Evolutionary conservation across 2,113 vertebrate species (phyloP).

Genomic region (Embiotoca jacksoni): DNA sequence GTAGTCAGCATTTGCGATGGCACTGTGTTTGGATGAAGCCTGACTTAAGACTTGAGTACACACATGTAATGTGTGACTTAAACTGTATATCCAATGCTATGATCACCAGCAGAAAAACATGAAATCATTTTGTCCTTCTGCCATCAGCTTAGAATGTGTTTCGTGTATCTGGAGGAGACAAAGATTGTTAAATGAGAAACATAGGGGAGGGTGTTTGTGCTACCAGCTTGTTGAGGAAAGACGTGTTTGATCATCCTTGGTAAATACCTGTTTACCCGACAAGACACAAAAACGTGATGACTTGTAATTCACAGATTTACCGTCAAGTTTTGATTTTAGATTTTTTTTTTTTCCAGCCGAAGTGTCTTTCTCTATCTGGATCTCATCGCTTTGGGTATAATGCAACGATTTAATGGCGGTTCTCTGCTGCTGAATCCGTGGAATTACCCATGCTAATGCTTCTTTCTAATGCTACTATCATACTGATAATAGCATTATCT

Average conservation of each 20-base stretch:
- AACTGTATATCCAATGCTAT: too few relatives aligned
- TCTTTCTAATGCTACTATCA: slow-evolving; percentile 83
- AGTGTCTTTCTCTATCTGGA: slow-evolving; percentile 73
- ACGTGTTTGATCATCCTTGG: slow-evolving; percentile 53
- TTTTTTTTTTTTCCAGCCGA: slow-evolving; percentile 39
- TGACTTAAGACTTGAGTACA: too few relatives aligned
- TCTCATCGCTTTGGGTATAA: slow-evolving; percentile 81
- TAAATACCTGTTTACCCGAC: slow-evolving; percentile 75
- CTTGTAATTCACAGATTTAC: slow-evolving; percentile 79
- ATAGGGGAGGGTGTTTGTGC: slow-evolving; percentile 3
- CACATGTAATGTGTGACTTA: too few relatives aligned
- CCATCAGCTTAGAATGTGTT: slow-evolving; percentile 1
- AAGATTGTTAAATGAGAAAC: slow-evolving; percentile 24
- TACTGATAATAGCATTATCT: slow-evolving; percentile 84
- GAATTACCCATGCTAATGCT: slow-evolving; percentile 85
- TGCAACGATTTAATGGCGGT: slow-evolving; percentile 82
- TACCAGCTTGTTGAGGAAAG: not conserved
- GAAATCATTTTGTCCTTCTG: too few relatives aligned
- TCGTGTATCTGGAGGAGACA: slow-evolving; percentile 7
- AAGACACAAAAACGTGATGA: slow-evolving; percentile 54
- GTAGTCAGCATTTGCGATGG: too few relatives aligned
- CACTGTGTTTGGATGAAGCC: too few relatives aligned
- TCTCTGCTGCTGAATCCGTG: slow-evolving; percentile 75
- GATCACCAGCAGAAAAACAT: too few relatives aligned
- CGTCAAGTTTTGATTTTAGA: slow-evolving; percentile 50